Evolutionary conservation across 2,113 vertebrate genomes (phyloP), one percentile per base, ranked within the genome.

Genomic region (Noctilio leporinus): DNA sequence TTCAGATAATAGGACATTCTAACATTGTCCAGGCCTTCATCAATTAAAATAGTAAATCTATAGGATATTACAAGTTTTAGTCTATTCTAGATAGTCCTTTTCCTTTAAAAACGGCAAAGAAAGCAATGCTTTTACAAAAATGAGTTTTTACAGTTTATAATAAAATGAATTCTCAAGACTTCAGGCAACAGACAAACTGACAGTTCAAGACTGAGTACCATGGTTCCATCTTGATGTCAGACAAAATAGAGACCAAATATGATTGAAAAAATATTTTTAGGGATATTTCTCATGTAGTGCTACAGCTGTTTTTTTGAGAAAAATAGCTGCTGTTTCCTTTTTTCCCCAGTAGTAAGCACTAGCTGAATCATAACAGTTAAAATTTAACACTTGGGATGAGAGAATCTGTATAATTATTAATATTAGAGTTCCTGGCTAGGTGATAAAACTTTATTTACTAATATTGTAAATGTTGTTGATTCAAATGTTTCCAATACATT

Each of bases 161-260:
- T 75, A 88, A 96, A 94, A 96, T 91, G 10, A 93, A 78, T 88
- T 91, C 12, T 93, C n/a, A 86, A 87, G 43, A 73, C 5, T 91
- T 84, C 70, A 93, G 30, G 49, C 16, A 86, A 84, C 40, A 77
- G 30, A 92, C 4, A 92, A 77, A 67, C 43, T 93, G 35, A 80
- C 12, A 53, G 33, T 57, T 95, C 19, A 88, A 69, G 43, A 88
- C 47, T 30, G 17, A 91, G 45, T 20, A 75, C 70, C 49, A 87
- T 17, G 45, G 30, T 76, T 93, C 38, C 24, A 33, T 43, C 64
- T 4, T 86, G 65, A 81, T 51, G 40, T 77, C 47, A 70, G 40
- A 76, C 47, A 88, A 85, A 93, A 80, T 10, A 93, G 6, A 91
- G 49, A 82, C 12, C 40, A 38, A 7, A 72, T 9, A 76, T 24